Evolutionary conservation across 2,113 vertebrate species (phyloP).

Genomic region (Copsychus sechellarum): DNA sequence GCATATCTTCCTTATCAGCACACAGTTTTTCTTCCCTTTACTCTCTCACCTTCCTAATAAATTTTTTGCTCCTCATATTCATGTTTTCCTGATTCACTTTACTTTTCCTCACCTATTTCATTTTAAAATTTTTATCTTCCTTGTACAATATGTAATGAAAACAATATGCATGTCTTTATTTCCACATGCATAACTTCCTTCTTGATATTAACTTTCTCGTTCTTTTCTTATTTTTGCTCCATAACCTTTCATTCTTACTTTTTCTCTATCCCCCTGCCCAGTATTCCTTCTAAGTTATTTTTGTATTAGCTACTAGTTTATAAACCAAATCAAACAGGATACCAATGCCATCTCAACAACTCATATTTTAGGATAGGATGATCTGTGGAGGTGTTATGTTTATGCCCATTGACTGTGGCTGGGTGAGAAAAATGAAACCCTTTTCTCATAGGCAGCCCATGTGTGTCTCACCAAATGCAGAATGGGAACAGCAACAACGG

Average conservation of each 20-base stretch:
- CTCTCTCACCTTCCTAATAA: not conserved
- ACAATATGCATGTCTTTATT: not conserved
- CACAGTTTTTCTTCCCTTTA: not conserved
- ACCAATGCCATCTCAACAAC: not conserved
- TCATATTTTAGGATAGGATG: not conserved
- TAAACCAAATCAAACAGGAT: not conserved
- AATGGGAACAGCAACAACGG: not conserved
- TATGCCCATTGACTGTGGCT: not conserved
- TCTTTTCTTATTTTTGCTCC: not conserved
- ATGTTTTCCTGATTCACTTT: not conserved
- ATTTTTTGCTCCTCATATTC: not conserved
- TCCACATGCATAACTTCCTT: not conserved
- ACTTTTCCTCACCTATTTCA: not conserved
- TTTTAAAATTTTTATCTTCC: not conserved
- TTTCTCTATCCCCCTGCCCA: not conserved
- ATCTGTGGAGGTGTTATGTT: not conserved
- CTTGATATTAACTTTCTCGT: not conserved
- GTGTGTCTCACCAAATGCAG: not conserved
- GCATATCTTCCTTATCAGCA: not conserved
- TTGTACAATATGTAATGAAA: not conserved
- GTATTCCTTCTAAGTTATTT: not conserved
- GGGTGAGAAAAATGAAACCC: not conserved
- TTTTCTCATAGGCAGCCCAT: no score
- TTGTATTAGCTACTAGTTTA: not conserved
- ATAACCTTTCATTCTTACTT: not conserved